Evolutionary conservation across 92 coral and sea anemone genomes (phyloP).

Genomic region (Epizoanthus illoricatus): DNA sequence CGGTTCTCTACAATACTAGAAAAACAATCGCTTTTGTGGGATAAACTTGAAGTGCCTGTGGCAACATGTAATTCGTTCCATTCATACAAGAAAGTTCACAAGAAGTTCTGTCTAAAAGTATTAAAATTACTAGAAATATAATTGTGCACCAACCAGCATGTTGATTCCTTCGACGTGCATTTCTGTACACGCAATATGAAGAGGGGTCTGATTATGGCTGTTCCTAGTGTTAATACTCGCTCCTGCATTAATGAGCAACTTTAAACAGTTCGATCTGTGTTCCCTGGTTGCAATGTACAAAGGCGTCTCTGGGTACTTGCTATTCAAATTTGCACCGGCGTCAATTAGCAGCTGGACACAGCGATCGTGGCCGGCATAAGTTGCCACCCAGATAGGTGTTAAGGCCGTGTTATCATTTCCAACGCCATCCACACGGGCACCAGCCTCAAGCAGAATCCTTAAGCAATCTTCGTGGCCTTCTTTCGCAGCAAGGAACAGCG

Average conservation of each 20-base stretch:
- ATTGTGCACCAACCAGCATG: constrained; percentile 59
- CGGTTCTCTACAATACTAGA: too few species aligned
- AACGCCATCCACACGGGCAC: constrained; percentile 81
- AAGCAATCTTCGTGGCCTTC: constrained; percentile 85
- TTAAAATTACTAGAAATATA: not conserved
- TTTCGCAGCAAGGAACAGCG: constrained; percentile 80
- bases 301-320: constrained; percentile 72
- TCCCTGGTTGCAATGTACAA: constrained; percentile 83
- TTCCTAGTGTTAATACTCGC: constrained; percentile 68
- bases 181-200: constrained; percentile 75
- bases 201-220: constrained; percentile 64
- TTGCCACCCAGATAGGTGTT: constrained; percentile 87
- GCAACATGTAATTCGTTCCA: too few species aligned
- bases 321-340: constrained; percentile 78
- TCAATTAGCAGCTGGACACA: constrained; percentile 67
- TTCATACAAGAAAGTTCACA: too few species aligned
- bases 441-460: constrained; percentile 65
- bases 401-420: constrained; percentile 64
- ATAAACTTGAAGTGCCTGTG: too few species aligned
- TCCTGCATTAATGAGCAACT: constrained; percentile 74
- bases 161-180: constrained; percentile 61
- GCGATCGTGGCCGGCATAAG: constrained; percentile 72
- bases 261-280: constrained; percentile 67
- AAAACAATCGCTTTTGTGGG: too few species aligned
- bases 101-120: too few species aligned